Evolutionary conservation across 2,888 invertebrate species (phyloP).

Genomic region (Disparrhopalites patrizii): DNA sequence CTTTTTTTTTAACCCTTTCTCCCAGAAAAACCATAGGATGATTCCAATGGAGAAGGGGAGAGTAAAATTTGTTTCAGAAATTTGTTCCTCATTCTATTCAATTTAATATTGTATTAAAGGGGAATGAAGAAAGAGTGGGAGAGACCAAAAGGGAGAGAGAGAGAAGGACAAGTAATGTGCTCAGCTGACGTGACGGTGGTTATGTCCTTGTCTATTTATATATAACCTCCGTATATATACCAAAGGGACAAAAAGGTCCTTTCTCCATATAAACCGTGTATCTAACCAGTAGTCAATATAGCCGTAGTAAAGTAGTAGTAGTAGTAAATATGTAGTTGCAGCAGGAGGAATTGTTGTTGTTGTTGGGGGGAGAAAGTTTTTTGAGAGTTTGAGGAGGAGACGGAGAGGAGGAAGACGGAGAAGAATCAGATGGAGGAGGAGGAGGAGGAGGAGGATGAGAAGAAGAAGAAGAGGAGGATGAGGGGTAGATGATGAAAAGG

Average conservation of each 20-base stretch:
- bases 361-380: background rate
- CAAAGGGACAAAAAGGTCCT: too few species aligned
- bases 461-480: background rate
- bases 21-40: too few species aligned
- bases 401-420: background rate
- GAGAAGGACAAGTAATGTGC: background rate
- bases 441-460: background rate
- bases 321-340: too few species aligned
- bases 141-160: background rate
- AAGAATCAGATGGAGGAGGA: background rate
- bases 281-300: too few species aligned
- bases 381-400: background rate
- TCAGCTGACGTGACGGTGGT: conserved; percentile 8
- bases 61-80: too few species aligned
- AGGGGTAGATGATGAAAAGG: background rate
- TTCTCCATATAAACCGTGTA: too few species aligned
- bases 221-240: too few species aligned
- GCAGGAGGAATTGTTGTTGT: background rate
- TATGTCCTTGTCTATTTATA: too few species aligned
- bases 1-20: too few species aligned
- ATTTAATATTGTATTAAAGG: conserved; percentile 9
- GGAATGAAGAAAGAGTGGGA: too few species aligned
- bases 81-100: conserved; percentile 7
- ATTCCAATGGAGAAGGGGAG: too few species aligned
- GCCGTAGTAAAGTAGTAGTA: too few species aligned